These are phyloP conservation scores for Condylostylus longicornis DNA, from an alignment of 1,140 invertebrate genomes.

Conservation along the genomic window DNA sequence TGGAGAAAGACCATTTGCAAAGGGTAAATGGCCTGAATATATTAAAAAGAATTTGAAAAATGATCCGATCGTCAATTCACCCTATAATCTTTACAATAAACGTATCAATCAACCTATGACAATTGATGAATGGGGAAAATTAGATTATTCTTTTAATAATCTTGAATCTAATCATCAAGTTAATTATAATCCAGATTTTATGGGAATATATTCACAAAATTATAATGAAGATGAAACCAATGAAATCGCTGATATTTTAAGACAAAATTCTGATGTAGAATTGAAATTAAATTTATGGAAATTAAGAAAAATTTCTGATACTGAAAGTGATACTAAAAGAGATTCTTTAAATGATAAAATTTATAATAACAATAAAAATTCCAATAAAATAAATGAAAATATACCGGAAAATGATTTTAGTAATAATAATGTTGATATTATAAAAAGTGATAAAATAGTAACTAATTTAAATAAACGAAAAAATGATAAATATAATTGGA, in stretches of 20 bases:
- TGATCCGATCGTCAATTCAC: background rate
- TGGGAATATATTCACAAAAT: slow-evolving; percentile 8
- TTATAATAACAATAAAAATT: no score
- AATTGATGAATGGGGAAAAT: slow-evolving; percentile 28
- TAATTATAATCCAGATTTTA: no score
- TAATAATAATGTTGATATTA: no score
- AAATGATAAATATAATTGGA: no score
- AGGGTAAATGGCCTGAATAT: slow-evolving; percentile 28
- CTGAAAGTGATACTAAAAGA: background rate
- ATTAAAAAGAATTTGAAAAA: slow-evolving; percentile 17
- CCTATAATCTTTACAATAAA: background rate
- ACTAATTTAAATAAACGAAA: no score
- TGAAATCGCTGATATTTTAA: slow-evolving; percentile 10
- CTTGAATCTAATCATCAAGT: no score
- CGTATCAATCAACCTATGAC: background rate
- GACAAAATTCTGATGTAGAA: no score
- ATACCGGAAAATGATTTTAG: no score
- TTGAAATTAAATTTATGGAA: slow-evolving; percentile 17
- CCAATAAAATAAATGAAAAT: no score
- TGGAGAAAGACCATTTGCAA: slow-evolving; percentile 23
- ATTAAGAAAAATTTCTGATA: slow-evolving; percentile 11
- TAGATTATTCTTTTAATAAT: slow-evolving; percentile 24
- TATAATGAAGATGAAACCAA: slow-evolving; percentile 13
- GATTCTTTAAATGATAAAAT: no score
- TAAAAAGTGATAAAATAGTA: no score